A percentile compares a stretch with the other conserved stretches of the same genome.
These are phyloP conservation scores for Deroplatys truncata DNA, from an alignment of 2,888 invertebrate species.

Conservation along the genomic window DNA sequence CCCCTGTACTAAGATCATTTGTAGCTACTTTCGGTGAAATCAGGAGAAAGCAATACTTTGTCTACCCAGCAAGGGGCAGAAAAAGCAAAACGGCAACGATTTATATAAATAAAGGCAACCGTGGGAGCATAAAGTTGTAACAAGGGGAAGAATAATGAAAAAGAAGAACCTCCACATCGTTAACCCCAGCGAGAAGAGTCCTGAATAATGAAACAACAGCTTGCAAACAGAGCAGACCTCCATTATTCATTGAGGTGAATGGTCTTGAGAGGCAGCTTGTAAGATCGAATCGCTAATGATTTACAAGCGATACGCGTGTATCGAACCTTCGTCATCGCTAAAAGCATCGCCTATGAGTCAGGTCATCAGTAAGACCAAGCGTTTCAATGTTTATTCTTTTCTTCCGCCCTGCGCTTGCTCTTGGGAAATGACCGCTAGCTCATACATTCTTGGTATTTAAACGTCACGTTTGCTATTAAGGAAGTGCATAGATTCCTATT, in stretches of 20 bases:
- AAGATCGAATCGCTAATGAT: background rate
- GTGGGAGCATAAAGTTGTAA: no score
- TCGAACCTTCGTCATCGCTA: background rate
- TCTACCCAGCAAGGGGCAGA: no score
- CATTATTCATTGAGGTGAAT: background rate
- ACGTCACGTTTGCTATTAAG: no score
- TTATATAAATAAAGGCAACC: no score
- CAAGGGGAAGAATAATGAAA: no score
- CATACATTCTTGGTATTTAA: no score
- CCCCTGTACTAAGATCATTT: no score
- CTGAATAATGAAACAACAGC: background rate
- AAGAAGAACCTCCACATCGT: background rate
- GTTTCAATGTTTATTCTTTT: background rate
- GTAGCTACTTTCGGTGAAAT: no score
- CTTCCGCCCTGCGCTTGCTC: background rate
- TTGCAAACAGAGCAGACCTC: background rate
- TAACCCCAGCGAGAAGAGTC: background rate
- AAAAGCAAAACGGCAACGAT: no score
- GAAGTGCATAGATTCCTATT: no score
- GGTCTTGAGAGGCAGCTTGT: background rate
- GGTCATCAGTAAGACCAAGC: background rate
- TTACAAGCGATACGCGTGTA: background rate
- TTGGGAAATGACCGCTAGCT: no score
- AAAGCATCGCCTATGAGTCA: background rate
- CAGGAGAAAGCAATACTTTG: no score